Base-by-base conservation (phyloP, 2,797 vertebrate species). In the Parauchenoglanis punctatus region DNA sequence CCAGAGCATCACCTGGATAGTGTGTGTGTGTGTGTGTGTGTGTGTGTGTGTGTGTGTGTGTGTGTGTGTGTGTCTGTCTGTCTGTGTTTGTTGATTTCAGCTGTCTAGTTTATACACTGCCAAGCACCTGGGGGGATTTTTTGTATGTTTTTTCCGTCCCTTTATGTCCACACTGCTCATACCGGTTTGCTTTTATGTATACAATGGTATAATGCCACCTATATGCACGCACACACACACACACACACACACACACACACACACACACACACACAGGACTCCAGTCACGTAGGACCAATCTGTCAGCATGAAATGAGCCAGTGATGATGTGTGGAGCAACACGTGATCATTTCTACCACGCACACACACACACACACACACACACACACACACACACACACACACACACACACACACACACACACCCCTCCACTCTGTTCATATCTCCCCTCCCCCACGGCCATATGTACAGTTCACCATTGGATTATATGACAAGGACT, bases 81-180 rank as follows among this genome's bases (percentile, higher is more conserved):
- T 95, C 93, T 76, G 75, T 95, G 93, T 94, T 93, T 95, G 95
- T 95, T 96, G 94, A 93, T 93, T 89, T 95, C 92, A 93, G 95
- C 94, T 95, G 93, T 89, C 92, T 95, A 94, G 93, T 93, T 95
- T 95, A 94, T 92, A 95, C 96, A 96, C 96, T 96, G 96, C 96
- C 96, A 95, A 95, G 94, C 94, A 93, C 93, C 93, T 94, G 92
- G 94, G 93, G 94, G 94, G 91, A 93, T 90, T 91, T 93, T 90
- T 31, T 77, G 49, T 63, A 23, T 85, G 18, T 85, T 93, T 89
- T 91, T 92, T 86, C 93, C 91, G 8, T 61, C 77, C 76, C 70
- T 77, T 87, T 86, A 58, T 87, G 91, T 91, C 94, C 89, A 91
- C 90, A 88, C 90, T 93, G 92, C 92, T 91, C 93, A 91, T 89